Base-by-base conservation (phyloP, 2,113 vertebrate genomes). In the Barbus barbus region DNA sequence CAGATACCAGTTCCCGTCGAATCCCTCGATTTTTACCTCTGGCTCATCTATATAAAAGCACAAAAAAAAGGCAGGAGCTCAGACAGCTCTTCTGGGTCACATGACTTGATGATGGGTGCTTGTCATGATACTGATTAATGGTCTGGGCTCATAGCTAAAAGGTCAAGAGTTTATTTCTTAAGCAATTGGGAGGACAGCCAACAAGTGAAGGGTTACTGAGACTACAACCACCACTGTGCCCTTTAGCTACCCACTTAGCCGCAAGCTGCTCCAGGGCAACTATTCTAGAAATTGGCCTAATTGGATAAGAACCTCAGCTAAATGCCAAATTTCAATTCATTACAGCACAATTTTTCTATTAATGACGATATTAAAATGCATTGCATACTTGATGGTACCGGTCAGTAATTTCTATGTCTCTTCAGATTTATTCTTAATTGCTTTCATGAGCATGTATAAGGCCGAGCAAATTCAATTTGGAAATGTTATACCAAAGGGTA, bases 1-100 rank as follows among this genome's bases (percentile, higher is more conserved):
- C 89, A 99, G 93, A 91, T 95, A 98, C 98, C 98, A 99, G 92
- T 99, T 99, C 13, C 96, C 96, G 86, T 99, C 98, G 28, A 98
- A 99, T 7, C 97, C 98, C 77, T 97, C 95, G 0, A 99, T 97
- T 90, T 94, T 96, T 87, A 99, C 97, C 86, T 97, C 95, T 0
- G 98, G 98, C 91, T 98, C 97, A 46, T 99, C 98, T 99, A 94
- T 75, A 85, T 61, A 69, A 81, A 80, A 89, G 41, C 11, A 36
- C 20, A 48, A 82, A 5, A 36, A 53, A 22, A 67, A 80, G 41
- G 38, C n/a, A 65, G 18, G 5, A 5, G 13, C 16, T 80, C 78
- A 3, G 56, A 60, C 22, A n/a, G 24, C 4, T 80, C 26, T 22
- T 65, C 60, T 7, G 60, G 56, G 33, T 65, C 58, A 48, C 60